These are phyloP conservation scores for Tachysurus vachellii DNA, from an alignment of 2,113 vertebrate species.

Conservation along the genomic window DNA sequence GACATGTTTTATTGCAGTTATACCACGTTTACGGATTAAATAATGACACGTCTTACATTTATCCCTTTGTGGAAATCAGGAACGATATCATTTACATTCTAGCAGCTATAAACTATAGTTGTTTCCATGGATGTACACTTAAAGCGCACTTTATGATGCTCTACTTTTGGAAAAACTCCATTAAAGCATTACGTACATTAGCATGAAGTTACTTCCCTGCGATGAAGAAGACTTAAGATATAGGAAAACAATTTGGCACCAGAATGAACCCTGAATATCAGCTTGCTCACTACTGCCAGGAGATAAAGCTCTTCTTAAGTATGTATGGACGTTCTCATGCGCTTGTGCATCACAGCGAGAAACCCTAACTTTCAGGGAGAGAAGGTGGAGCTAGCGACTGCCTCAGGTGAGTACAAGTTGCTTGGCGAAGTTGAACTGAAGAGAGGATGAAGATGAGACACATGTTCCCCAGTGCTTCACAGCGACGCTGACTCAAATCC, in stretches of 20 bases:
- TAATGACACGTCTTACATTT: not conserved
- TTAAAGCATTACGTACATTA: not conserved
- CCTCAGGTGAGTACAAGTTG: slow-evolving; percentile 46
- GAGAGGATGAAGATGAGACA: slow-evolving; percentile 33
- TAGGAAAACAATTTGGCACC: not conserved
- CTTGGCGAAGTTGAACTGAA: slow-evolving; percentile 24
- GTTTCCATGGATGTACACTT: not conserved
- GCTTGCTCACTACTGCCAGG: not conserved
- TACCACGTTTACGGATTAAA: not conserved
- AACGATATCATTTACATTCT: not conserved
- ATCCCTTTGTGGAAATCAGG: not conserved
- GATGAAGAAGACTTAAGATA: not conserved
- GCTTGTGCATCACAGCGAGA: not conserved
- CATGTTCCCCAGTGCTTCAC: slow-evolving; percentile 39
- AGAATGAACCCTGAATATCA: not conserved
- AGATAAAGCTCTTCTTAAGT: not conserved
- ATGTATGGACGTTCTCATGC: not conserved
- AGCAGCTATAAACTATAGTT: not conserved
- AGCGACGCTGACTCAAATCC: slow-evolving; percentile 58
- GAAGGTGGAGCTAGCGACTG: not conserved
- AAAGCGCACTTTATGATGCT: not conserved
- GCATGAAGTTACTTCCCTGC: not conserved
- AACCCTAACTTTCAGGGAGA: not conserved
- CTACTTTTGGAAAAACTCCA: not conserved
- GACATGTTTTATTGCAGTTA: not conserved